Percentiles rank a stretch among this genome's conserved stretches.
phyloP scores from a whole-genome alignment of 2,888 invertebrate genomes.

The Deilephila porcellus region DNA sequence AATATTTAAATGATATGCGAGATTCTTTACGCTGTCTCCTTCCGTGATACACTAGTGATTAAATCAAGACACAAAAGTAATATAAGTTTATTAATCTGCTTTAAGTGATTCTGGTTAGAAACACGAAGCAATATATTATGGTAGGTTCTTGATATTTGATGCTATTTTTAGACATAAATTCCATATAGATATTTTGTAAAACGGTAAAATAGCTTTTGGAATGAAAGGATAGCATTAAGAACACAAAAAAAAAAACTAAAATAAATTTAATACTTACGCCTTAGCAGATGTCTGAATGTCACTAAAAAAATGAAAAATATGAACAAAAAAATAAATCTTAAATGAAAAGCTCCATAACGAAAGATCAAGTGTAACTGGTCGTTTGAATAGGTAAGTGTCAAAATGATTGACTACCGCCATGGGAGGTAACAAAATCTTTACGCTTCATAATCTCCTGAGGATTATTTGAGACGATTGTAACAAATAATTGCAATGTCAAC shows the following conservation, averaged over 20 bases:
- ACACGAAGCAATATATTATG: too few species aligned
- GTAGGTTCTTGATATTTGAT: too few species aligned
- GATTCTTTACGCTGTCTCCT: slow-evolving; percentile 4
- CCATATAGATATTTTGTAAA: too few species aligned
- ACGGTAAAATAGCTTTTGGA: too few species aligned
- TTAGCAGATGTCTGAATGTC: too few species aligned
- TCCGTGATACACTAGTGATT: slow-evolving; percentile 12
- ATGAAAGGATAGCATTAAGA: too few species aligned
- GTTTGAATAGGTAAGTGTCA: slow-evolving; percentile 51
- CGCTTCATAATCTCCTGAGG: slow-evolving; percentile 43
- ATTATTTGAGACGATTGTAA: slow-evolving; percentile 13
- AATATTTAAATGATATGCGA: slow-evolving; percentile 15
- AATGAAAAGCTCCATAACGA: slow-evolving; percentile 34
- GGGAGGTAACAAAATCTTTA: slow-evolving; percentile 49
- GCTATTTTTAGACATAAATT: too few species aligned
- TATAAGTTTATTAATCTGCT: too few species aligned
- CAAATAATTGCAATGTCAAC: slow-evolving; percentile 8
- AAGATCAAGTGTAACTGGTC: slow-evolving; percentile 48
- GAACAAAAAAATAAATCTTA: background rate
- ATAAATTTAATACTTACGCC: too few species aligned
- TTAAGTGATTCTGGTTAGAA: too few species aligned
- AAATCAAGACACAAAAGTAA: background rate
- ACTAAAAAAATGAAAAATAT: background rate
- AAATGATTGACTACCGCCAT: slow-evolving; percentile 52
- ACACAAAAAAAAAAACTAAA: too few species aligned